These are phyloP conservation scores for Semnornis frantzii DNA, from an alignment of 2,113 vertebrate genomes.

Conservation along the genomic window DNA sequence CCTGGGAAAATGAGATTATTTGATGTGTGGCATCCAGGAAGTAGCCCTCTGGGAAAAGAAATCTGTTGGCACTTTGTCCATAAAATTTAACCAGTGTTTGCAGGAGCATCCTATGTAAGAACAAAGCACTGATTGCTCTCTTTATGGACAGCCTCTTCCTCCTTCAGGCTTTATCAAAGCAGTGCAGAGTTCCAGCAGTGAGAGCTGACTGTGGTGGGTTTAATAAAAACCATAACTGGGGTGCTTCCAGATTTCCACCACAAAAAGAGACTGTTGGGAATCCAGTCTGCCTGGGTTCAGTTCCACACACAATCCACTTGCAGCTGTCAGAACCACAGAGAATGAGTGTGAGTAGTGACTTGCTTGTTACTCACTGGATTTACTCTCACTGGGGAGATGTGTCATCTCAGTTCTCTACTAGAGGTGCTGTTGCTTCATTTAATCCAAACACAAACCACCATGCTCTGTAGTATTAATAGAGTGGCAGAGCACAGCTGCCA, in stretches of 20 bases:
- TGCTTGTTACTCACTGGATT: background rate
- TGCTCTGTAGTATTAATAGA: accelerated
- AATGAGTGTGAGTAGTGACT: background rate
- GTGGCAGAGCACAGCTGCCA: background rate
- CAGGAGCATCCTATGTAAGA: background rate
- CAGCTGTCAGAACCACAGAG: background rate
- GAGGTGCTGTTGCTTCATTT: background rate
- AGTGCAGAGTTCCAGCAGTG: background rate
- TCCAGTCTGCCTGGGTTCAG: background rate
- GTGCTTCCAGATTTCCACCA: background rate
- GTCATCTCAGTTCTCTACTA: background rate
- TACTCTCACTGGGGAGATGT: background rate
- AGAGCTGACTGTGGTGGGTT: background rate
- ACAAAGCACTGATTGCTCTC: background rate
- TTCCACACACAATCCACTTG: background rate
- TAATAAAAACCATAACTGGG: background rate
- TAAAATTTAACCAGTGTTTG: background rate
- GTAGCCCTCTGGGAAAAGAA: background rate
- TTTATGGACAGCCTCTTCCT: background rate
- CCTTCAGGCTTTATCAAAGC: background rate
- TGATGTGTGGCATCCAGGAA: background rate
- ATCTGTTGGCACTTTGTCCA: background rate
- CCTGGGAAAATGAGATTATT: background rate
- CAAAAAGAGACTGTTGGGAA: background rate
- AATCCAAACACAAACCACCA: background rate